Base-by-base conservation (phyloP, 2,113 vertebrate genomes). In the Burhinus bistriatus region DNA sequence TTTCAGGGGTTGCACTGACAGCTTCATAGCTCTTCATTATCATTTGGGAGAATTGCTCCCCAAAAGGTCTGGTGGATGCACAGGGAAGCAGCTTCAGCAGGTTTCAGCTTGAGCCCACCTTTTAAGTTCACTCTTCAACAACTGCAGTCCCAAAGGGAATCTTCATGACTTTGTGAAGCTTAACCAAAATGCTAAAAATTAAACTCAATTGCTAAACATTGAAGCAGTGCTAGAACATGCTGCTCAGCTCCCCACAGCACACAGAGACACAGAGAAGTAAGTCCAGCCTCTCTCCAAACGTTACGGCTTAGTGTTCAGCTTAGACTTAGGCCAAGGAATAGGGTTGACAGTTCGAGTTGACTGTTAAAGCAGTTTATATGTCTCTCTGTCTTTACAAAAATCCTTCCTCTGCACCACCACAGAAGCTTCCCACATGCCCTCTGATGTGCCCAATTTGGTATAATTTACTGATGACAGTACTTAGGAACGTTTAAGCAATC, bases 21-120 rank as follows among this genome's bases (percentile, higher is more conserved):
- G 70, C n/a, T 97, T 88, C 79, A 68, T 70, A 83, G 44, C 21
- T 89, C 90, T 83, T 73, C n/a, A 51, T 66, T 92, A 87, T 65
- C 20, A 45, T 91, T 81, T 72, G 69, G 49, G 76, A 73, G 49
- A 59, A 58, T 42, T 83, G 22, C 32, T 81, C 64, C 30, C 30
- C 2, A n/a, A 84, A 95, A 87, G 1, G 6, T 65, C 7, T 0
- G 5, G 25, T 62, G 20, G 36, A 58, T 20, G 29, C 34, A 66
- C 9, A 71, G 23, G 29, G 54, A 95, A 84, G 47, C 15, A 76
- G 12, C 29, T 82, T 93, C 38, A 52, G 65, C 44, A 92, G 44
- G 8, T 88, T 90, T 73, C 54, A 72, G 4, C 54, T 59, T 38
- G 21, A 90, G 17, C 22, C 20, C 40, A 57, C 4, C 15, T 82